A percentile compares a stretch with the other conserved stretches of the same genome.
Conservation (phyloP, 2,888 invertebrate genomes). For the Falcaria lacertinaria region DNA sequence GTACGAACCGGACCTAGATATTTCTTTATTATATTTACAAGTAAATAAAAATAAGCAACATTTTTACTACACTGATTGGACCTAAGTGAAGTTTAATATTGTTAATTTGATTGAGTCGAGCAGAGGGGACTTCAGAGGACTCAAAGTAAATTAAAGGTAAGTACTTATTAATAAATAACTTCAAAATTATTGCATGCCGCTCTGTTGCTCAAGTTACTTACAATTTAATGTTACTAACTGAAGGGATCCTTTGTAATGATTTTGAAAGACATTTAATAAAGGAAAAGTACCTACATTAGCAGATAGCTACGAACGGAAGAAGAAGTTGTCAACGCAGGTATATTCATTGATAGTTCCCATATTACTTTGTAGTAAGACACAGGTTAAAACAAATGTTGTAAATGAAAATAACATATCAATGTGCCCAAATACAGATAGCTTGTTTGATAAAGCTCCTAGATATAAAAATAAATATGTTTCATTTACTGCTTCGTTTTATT, state of each 20-base stretch:
- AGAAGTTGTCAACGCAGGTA: too few relatives aligned
- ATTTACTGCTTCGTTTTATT: too few relatives aligned
- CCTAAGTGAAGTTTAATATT: background rate
- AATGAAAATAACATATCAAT: too few relatives aligned
- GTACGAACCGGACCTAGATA: too few relatives aligned
- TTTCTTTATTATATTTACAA: too few relatives aligned
- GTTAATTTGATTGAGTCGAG: background rate
- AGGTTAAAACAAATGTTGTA: conserved; percentile 27
- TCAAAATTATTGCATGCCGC: background rate
- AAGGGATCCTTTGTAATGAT: conserved; percentile 17
- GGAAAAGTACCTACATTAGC: conserved; percentile 12
- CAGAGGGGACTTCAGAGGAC: background rate
- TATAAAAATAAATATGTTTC: too few relatives aligned
- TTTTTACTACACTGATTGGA: too few relatives aligned
- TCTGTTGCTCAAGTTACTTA: background rate
- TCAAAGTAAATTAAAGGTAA: background rate
- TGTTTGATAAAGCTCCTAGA: too few relatives aligned
- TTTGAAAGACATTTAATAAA: conserved; percentile 25
- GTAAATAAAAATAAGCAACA: too few relatives aligned
- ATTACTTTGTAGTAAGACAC: conserved; percentile 34
- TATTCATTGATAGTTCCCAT: too few relatives aligned
- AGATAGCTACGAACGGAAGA: too few relatives aligned
- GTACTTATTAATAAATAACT: background rate
- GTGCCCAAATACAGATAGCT: too few relatives aligned
- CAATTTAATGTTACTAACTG: conserved; percentile 5